Percentiles rank a stretch among this genome's conserved stretches.
Conservation (phyloP, 1,140 invertebrate species). For the Drosophila bocqueti region DNA sequence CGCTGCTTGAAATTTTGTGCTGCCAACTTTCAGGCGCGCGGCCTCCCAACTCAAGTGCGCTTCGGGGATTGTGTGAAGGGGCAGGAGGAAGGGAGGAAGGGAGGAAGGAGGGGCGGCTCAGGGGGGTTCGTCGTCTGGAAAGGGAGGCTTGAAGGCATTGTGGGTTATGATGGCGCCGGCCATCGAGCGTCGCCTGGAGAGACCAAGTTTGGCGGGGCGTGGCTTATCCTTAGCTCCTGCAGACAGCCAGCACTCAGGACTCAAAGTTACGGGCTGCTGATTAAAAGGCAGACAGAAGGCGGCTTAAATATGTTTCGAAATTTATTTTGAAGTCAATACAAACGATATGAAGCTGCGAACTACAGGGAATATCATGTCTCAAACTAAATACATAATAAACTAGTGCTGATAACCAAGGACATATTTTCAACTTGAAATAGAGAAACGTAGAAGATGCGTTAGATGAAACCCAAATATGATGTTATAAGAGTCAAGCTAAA, state of each 20-base stretch:
- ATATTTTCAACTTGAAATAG: neutral
- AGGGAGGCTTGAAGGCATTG: conserved; percentile 49
- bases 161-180: conserved; percentile 76
- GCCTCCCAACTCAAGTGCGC: conserved; percentile 76
- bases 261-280: conserved; percentile 13
- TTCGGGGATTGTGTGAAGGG: conserved; percentile 55
- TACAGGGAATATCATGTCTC: neutral
- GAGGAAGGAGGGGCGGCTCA: neutral
- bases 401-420: neutral
- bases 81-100: neutral
- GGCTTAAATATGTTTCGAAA: conserved; percentile 1
- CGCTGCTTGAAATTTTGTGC: conserved; percentile 69
- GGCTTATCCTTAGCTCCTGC: conserved; percentile 27
- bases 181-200: conserved; percentile 62
- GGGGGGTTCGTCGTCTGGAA: neutral
- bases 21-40: conserved; percentile 75
- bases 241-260: conserved; percentile 20
- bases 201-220: conserved; percentile 38
- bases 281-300: neutral
- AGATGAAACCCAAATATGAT: neutral
- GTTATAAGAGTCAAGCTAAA: neutral
- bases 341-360: neutral
- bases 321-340: neutral
- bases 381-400: neutral
- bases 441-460: neutral